Evolutionary conservation across 2,888 invertebrate genomes (phyloP).

Genomic region (Drosophila anceps): DNA sequence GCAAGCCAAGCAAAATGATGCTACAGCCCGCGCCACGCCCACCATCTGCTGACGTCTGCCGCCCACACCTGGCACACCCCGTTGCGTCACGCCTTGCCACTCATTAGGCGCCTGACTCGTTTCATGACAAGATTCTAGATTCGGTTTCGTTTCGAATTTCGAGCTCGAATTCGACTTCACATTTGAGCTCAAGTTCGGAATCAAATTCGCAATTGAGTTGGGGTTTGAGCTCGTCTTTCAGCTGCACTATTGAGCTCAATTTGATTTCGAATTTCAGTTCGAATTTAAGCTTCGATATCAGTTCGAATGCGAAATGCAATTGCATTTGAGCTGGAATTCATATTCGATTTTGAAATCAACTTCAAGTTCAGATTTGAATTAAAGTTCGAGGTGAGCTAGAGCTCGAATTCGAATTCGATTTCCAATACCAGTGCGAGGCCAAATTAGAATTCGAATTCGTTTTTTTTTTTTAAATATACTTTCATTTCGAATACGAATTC

Average conservation of each 20-base stretch:
- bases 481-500: background rate
- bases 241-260: no score
- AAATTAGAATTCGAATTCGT: background rate
- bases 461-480: no score
- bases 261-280: background rate
- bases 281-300: background rate
- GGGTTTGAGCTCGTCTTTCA: no score
- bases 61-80: slow-evolving; percentile 1
- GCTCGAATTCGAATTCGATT: background rate
- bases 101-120: slow-evolving; percentile 27
- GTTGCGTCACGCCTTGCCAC: background rate
- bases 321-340: no score
- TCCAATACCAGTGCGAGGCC: background rate
- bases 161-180: background rate
- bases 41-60: background rate
- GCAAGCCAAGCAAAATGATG: slow-evolving; percentile 47
- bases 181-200: background rate
- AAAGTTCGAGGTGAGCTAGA: background rate
- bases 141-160: background rate
- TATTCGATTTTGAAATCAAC: background rate
- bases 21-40: slow-evolving; percentile 9
- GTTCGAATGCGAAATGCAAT: no score
- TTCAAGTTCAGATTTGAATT: background rate
- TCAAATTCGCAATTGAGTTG: no score
- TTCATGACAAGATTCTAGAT: slow-evolving; percentile 17